phyloP scores from a whole-genome alignment of 1,140 invertebrate species.

The Apis florea region DNA sequence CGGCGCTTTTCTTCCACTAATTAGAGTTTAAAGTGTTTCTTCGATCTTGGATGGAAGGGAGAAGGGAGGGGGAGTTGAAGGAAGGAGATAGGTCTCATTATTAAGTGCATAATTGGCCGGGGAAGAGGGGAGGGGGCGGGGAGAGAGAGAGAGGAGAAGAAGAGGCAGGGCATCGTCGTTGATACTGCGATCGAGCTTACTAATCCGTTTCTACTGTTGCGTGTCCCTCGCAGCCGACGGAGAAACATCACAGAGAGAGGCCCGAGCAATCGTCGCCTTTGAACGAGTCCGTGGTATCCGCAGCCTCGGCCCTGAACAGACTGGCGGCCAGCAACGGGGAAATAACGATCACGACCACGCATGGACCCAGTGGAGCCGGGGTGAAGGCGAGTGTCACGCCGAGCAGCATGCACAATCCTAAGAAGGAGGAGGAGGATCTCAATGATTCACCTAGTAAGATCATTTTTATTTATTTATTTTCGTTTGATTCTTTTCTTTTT shows the following conservation, averaged over 20 bases:
- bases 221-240: constrained; percentile 69
- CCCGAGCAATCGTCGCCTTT: constrained; percentile 78
- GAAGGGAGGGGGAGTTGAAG: not conserved
- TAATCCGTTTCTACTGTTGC: constrained; percentile 48
- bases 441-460: constrained; percentile 90
- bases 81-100: constrained; percentile 53
- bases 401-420: constrained; percentile 76
- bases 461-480: not conserved
- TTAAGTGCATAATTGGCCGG: constrained; percentile 70
- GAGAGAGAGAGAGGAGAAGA: constrained; percentile 41
- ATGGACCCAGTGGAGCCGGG: constrained; percentile 79
- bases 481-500: no score
- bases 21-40: constrained; percentile 68
- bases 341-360: constrained; percentile 89
- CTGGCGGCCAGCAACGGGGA: constrained; percentile 88
- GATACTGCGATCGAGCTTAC: constrained; percentile 23
- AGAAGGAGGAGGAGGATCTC: constrained; percentile 84
- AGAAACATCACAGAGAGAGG: constrained; percentile 78
- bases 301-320: constrained; percentile 82
- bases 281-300: constrained; percentile 78
- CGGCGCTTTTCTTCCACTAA: constrained; percentile 64
- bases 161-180: constrained; percentile 48
- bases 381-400: constrained; percentile 72
- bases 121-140: constrained; percentile 43
- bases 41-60: constrained; percentile 26